Evolutionary conservation across 2,888 invertebrate species (phyloP).

Genomic region (Eudasyphora cyanicolor): DNA sequence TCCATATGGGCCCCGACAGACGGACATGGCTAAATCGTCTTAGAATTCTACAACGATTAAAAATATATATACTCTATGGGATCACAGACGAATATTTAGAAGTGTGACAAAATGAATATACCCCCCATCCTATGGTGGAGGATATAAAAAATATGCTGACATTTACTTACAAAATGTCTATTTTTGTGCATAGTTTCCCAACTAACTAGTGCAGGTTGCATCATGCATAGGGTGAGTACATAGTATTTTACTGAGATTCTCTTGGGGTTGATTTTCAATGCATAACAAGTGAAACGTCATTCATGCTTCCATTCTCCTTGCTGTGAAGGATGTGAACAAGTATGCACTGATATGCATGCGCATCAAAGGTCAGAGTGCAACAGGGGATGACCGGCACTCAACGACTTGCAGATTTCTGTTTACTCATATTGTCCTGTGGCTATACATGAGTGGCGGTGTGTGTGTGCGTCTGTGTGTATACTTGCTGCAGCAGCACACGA

Average conservation of each 20-base stretch:
- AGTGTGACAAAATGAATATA: too few relatives aligned
- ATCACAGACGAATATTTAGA: too few relatives aligned
- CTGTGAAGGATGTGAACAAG: background rate
- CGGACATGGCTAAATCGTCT: too few relatives aligned
- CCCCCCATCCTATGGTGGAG: too few relatives aligned
- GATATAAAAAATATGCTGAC: too few relatives aligned
- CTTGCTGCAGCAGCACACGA: background rate
- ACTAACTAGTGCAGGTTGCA: too few relatives aligned
- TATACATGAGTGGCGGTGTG: background rate
- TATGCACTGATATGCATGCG: conserved; percentile 63
- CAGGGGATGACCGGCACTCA: conserved; percentile 50
- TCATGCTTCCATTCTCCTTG: background rate
- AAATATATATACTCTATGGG: too few relatives aligned
- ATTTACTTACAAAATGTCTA: too few relatives aligned
- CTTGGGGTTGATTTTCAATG: background rate
- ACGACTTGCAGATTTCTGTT: background rate
- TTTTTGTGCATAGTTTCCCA: too few relatives aligned
- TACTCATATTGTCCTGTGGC: background rate
- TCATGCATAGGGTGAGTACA: background rate
- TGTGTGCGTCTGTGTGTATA: background rate
- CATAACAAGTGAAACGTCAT: background rate
- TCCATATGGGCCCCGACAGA: too few relatives aligned
- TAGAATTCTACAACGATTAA: too few relatives aligned
- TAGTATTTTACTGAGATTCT: background rate
- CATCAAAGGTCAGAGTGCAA: conserved; percentile 65